Evolutionary conservation across 2,888 invertebrate genomes (phyloP).

Genomic region (Apotomis betuletana): DNA sequence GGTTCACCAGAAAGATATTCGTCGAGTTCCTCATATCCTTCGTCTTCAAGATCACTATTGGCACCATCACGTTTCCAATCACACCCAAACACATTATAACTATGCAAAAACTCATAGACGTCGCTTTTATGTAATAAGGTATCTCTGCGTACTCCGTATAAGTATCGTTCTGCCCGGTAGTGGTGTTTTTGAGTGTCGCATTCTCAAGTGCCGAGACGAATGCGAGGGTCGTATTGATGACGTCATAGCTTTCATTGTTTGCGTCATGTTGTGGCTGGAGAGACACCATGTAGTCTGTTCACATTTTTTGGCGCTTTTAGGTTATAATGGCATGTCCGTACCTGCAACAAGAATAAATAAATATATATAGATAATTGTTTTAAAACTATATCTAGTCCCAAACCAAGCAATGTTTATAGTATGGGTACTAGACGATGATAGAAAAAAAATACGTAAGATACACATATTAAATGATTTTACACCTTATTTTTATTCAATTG

Average conservation of each 20-base stretch:
- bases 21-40: conserved; percentile 98
- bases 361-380: not conserved
- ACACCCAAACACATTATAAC: conserved; percentile 95
- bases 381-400: too few relatives aligned
- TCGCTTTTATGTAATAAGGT: conserved; percentile 93
- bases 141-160: conserved; percentile 84
- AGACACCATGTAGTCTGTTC: conserved; percentile 77
- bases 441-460: too few relatives aligned
- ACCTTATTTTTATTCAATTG: too few relatives aligned
- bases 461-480: too few relatives aligned
- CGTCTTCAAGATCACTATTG: conserved; percentile 94
- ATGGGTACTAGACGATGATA: too few relatives aligned
- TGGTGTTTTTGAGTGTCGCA: conserved; percentile 39
- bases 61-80: conserved; percentile 96
- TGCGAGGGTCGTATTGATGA: conserved; percentile 11
- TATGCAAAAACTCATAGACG: conserved; percentile 94
- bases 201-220: conserved; percentile 51
- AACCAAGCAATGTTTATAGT: too few relatives aligned
- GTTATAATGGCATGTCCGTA: conserved; percentile 32
- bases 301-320: conserved; percentile 53
- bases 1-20: conserved; percentile 96
- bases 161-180: conserved; percentile 62
- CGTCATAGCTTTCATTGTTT: conserved; percentile 52
- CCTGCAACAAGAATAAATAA: conserved; percentile 16
- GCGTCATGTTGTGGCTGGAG: conserved; percentile 63